Percentiles rank a stretch among this genome's conserved stretches.
phyloP scores from a whole-genome alignment of 1,140 invertebrate genomes.

The Diprion similis region DNA sequence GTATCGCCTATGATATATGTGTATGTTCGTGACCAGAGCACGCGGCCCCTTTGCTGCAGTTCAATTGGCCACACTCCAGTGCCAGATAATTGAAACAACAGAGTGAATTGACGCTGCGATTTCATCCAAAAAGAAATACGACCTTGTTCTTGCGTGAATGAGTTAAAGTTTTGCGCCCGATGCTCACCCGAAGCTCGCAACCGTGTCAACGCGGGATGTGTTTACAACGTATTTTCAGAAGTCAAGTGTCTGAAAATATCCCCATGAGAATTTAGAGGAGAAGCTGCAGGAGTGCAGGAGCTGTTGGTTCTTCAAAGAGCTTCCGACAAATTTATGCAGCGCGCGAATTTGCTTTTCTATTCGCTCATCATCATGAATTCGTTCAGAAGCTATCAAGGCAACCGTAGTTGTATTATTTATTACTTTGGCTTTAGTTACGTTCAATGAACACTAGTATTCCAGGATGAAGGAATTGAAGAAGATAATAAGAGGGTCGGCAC shows the following conservation, averaged over 20 bases:
- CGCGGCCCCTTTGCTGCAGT: neutral
- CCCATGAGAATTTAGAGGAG: too few relatives aligned
- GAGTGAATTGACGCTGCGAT: neutral
- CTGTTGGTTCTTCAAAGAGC: too few relatives aligned
- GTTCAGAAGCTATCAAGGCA: neutral
- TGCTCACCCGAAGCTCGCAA: neutral
- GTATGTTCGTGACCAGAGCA: neutral
- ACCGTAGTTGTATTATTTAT: neutral
- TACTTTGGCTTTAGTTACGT: neutral
- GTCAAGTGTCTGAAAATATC: too few relatives aligned
- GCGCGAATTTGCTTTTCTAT: neutral
- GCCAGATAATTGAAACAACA: neutral
- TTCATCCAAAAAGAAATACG: neutral
- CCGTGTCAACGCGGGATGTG: too few relatives aligned
- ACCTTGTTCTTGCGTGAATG: neutral
- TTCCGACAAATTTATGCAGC: neutral
- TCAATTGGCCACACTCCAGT: slow-evolving; percentile 1
- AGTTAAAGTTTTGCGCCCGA: neutral
- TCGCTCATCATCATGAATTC: neutral
- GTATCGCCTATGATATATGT: neutral
- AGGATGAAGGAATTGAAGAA: neutral
- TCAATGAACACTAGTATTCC: neutral
- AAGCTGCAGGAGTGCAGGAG: too few relatives aligned
- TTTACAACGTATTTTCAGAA: too few relatives aligned
- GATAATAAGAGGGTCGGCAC: neutral